Conservation (phyloP, 1,140 invertebrate species). For the Cydia fagiglandana region DNA sequence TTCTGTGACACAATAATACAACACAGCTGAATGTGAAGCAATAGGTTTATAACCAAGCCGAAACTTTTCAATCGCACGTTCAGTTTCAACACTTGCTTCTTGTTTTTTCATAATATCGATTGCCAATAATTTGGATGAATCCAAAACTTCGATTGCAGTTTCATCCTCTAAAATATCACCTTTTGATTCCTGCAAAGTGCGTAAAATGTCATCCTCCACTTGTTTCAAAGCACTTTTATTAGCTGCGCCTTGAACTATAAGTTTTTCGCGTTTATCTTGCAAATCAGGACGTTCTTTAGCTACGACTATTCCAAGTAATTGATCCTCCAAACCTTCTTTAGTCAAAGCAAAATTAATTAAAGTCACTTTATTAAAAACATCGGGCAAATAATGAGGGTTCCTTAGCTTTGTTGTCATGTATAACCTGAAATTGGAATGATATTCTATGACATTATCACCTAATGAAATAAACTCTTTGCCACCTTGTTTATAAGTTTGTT, state of each 20-base stretch:
- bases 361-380: constrained; percentile 94
- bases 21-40: constrained; percentile 90
- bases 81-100: constrained; percentile 85
- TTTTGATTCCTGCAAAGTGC: constrained; percentile 89
- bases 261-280: constrained; percentile 91
- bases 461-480: constrained; percentile 89
- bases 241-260: constrained; percentile 91
- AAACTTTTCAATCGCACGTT: constrained; percentile 88
- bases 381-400: constrained; percentile 95
- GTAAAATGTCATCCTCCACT: constrained; percentile 94
- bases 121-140: constrained; percentile 91
- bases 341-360: constrained; percentile 96
- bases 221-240: constrained; percentile 91
- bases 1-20: constrained; percentile 96
- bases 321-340: constrained; percentile 93
- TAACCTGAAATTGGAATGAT: constrained; percentile 88
- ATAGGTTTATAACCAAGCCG: constrained; percentile 91
- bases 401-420: constrained; percentile 94
- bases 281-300: constrained; percentile 94
- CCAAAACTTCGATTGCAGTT: constrained; percentile 91
- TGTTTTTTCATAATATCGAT: constrained; percentile 91
- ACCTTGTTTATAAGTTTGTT: constrained; percentile 90
- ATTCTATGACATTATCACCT: constrained; percentile 91
- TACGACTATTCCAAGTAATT: constrained; percentile 94
- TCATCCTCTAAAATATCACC: constrained; percentile 96